Conservation (phyloP, 2,888 invertebrate genomes). For the Dryobota labecula region DNA sequence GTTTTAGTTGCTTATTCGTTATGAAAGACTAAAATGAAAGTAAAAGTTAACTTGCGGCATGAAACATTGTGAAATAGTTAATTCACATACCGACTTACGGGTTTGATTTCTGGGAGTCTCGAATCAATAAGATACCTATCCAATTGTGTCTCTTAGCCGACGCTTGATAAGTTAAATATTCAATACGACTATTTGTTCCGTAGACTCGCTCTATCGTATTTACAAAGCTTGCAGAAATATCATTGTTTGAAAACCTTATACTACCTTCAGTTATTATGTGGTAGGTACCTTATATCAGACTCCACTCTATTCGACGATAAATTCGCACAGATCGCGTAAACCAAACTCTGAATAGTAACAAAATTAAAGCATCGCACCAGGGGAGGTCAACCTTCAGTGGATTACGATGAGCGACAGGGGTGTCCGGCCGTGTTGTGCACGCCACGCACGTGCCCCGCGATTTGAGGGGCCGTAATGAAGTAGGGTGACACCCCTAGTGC, state of each 20-base stretch:
- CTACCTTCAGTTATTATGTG: no score
- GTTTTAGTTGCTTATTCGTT: not conserved
- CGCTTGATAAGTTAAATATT: not conserved
- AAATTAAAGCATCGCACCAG: slow-evolving; percentile 62
- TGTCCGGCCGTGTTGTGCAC: slow-evolving; percentile 82
- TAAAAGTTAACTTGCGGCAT: not conserved
- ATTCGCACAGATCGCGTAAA: slow-evolving; percentile 34
- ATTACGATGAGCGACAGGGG: slow-evolving; percentile 77
- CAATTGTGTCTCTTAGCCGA: no score
- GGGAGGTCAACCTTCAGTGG: slow-evolving; percentile 78
- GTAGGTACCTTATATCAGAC: not conserved
- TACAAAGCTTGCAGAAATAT: not conserved
- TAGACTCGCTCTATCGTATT: not conserved
- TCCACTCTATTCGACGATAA: not conserved
- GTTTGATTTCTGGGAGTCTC: no score
- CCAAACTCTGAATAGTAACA: slow-evolving; percentile 56
- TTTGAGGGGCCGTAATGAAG: slow-evolving; percentile 86
- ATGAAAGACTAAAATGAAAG: not conserved
- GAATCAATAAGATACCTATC: not conserved
- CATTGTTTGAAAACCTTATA: not conserved
- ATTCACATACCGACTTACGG: not conserved
- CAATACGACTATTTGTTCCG: not conserved
- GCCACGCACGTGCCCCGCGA: slow-evolving; percentile 86
- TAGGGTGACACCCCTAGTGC: slow-evolving; percentile 82
- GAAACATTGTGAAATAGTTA: not conserved